Conservation (phyloP, 2,888 invertebrate species). For the Anorthoa munda region DNA sequence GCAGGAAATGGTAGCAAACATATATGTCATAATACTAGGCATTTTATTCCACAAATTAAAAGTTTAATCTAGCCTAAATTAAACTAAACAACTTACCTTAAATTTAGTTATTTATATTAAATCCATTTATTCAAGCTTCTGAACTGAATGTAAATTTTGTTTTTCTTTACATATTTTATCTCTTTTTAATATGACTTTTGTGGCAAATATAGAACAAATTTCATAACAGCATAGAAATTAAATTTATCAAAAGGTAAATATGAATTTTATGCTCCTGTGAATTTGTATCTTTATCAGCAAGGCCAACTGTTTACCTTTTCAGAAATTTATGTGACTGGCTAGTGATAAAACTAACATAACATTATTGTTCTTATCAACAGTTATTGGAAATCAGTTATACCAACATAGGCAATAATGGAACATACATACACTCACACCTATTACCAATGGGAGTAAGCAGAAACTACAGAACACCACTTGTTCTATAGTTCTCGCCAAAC, state of each 20-base stretch:
- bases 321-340: not conserved
- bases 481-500: no score
- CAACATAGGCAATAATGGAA: not conserved
- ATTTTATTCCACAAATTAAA: no score
- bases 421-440: no score
- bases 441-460: no score
- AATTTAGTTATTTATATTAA: not conserved
- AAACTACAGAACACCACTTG: no score
- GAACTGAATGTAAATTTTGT: not conserved
- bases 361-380: conserved; percentile 10
- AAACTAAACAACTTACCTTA: not conserved
- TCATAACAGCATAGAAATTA: not conserved
- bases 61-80: not conserved
- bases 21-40: no score
- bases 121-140: not conserved
- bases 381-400: not conserved
- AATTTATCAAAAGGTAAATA: not conserved
- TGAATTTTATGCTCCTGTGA: not conserved
- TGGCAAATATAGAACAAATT: not conserved
- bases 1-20: not conserved
- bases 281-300: conserved; percentile 39
- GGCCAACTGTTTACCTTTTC: conserved; percentile 8
- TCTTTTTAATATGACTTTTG: not conserved
- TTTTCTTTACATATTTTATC: not conserved
- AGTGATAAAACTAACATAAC: conserved; percentile 20